phyloP scores from a whole-genome alignment of 2,888 invertebrate species.

The Harpagoxenus sublaevis region DNA sequence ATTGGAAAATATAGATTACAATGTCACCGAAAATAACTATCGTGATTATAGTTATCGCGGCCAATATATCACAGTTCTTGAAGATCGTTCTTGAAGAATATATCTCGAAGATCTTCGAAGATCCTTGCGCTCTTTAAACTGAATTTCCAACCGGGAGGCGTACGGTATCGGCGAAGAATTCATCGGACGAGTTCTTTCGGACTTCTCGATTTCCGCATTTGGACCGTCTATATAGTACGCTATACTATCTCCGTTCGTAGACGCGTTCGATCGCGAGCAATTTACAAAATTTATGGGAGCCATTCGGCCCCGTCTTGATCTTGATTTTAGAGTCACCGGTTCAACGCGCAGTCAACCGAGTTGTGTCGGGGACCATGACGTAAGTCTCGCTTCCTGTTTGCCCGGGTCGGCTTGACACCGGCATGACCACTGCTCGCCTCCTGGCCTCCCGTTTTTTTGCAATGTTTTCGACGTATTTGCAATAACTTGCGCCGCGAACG shows the following conservation, averaged over 20 bases:
- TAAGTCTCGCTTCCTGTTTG: conserved; percentile 76
- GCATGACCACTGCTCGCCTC: conserved; percentile 58
- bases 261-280: conserved; percentile 4
- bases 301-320: conserved; percentile 29
- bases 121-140: not conserved
- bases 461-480: conserved; percentile 55
- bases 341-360: conserved; percentile 48
- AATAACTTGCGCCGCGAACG: conserved; percentile 39
- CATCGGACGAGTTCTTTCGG: not conserved
- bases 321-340: conserved; percentile 41
- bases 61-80: not conserved
- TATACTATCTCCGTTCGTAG: not conserved
- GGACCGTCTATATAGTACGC: not conserved
- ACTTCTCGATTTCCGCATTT: not conserved
- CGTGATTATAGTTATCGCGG: conserved; percentile 8
- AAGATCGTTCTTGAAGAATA: not conserved
- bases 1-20: conserved; percentile 1
- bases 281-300: conserved; percentile 49
- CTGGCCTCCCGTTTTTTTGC: conserved; percentile 62
- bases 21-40: not conserved
- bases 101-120: not conserved
- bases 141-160: not conserved
- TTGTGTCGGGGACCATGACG: conserved; percentile 67
- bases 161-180: not conserved
- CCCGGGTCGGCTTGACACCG: conserved; percentile 67